Percentiles rank a stretch among this genome's conserved stretches.
These are phyloP conservation scores for Mimas tiliae DNA, from an alignment of 2,888 invertebrate genomes.

Conservation along the genomic window DNA sequence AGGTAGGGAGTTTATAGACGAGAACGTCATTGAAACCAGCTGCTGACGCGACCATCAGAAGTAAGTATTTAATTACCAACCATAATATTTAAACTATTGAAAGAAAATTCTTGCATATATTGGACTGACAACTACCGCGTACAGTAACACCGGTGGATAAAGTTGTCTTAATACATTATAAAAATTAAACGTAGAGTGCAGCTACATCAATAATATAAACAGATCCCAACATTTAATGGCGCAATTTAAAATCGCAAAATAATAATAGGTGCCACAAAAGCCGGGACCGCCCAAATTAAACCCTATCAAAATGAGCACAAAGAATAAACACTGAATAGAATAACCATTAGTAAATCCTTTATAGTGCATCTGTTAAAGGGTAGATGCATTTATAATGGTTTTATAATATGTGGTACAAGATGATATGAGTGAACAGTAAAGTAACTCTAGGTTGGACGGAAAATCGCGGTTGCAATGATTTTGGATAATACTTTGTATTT, in stretches of 20 bases:
- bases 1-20: too few species aligned
- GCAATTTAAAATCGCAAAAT: constrained; percentile 25
- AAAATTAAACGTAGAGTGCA: neutral
- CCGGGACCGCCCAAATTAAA: constrained; percentile 56
- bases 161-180: neutral
- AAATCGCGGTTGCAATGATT: too few species aligned
- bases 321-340: constrained; percentile 62
- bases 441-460: neutral
- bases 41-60: too few species aligned
- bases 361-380: constrained; percentile 68
- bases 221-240: constrained; percentile 4
- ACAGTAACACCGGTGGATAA: too few species aligned
- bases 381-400: constrained; percentile 80
- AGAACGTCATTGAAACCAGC: too few species aligned
- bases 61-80: too few species aligned
- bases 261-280: constrained; percentile 27
- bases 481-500: too few species aligned
- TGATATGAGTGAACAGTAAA: neutral
- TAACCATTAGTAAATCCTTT: constrained; percentile 58
- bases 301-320: constrained; percentile 59
- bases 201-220: neutral
- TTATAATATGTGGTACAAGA: constrained; percentile 61
- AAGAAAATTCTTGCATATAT: too few species aligned
- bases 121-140: too few species aligned
- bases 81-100: too few species aligned